Conservation (phyloP, 2,113 vertebrate genomes). For the Hiodon tergisus region DNA sequence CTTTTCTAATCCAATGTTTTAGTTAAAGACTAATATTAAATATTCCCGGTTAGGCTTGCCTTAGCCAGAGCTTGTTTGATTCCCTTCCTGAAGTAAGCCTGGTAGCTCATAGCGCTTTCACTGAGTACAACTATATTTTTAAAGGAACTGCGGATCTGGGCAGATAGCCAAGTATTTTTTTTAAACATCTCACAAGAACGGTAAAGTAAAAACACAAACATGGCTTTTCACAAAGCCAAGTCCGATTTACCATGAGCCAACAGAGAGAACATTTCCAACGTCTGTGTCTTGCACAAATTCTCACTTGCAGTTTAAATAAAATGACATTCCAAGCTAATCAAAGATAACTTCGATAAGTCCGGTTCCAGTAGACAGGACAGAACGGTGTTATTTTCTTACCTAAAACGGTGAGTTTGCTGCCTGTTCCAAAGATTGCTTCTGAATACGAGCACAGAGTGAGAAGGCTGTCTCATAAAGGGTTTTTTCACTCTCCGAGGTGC, state of each 20-base stretch:
- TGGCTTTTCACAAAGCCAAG: neutral
- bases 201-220: neutral
- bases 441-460: slow-evolving; percentile 45
- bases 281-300: too few relatives aligned
- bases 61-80: slow-evolving; percentile 52
- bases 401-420: slow-evolving; percentile 58
- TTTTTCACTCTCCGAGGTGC: neutral
- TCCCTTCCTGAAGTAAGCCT: slow-evolving; percentile 42
- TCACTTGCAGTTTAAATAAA: neutral
- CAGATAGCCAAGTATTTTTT: slow-evolving; percentile 25
- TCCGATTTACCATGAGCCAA: neutral
- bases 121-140: slow-evolving; percentile 26
- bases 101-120: slow-evolving; percentile 25
- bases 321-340: neutral
- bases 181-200: neutral
- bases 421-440: slow-evolving; percentile 47
- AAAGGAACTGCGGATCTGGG: slow-evolving; percentile 21
- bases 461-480: slow-evolving; percentile 35
- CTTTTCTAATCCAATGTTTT: neutral
- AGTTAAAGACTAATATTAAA: too few relatives aligned
- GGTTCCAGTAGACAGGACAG: neutral
- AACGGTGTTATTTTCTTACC: slow-evolving; percentile 31
- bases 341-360: neutral
- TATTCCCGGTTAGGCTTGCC: neutral
- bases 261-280: too few relatives aligned